Conservation (phyloP, 2,797 vertebrate genomes). For the Poeciliopsis infans region DNA sequence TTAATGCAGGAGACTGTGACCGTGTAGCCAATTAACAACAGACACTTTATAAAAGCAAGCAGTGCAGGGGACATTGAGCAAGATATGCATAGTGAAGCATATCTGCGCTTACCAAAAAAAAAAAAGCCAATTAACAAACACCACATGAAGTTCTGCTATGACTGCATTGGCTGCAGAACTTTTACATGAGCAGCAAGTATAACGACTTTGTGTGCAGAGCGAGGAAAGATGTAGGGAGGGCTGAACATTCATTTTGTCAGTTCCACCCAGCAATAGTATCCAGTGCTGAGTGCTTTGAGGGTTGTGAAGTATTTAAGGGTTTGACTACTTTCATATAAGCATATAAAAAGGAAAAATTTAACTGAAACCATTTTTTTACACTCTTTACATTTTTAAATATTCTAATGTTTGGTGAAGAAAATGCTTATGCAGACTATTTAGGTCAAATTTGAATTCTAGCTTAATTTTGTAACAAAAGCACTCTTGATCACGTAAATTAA, state of each 20-base stretch:
- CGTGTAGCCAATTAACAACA: conserved; percentile 78
- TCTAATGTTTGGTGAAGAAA: not conserved
- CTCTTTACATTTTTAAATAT: not conserved
- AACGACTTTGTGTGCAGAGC: conserved; percentile 39
- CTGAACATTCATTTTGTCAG: conserved; percentile 26
- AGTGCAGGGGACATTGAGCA: conserved; percentile 67
- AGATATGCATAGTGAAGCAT: conserved; percentile 79
- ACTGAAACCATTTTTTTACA: conserved; percentile 4
- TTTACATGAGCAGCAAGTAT: conserved; percentile 63
- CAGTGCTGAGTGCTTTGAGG: conserved; percentile 8
- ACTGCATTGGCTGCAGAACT: conserved; percentile 52
- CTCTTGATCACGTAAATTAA: not conserved
- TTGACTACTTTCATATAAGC: conserved; percentile 15
- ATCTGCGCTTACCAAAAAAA: conserved; percentile 62
- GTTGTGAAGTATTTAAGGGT: conserved; percentile 17
- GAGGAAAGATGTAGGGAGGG: conserved; percentile 27
- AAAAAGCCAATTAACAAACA: conserved; percentile 75
- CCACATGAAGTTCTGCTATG: conserved; percentile 73
- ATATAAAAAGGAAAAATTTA: not conserved
- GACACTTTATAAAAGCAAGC: conserved; percentile 66
- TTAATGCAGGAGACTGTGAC: conserved; percentile 77
- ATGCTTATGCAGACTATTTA: not conserved
- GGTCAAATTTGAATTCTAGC: conserved; percentile 6
- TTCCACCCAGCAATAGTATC: conserved; percentile 29
- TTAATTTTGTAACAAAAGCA: conserved; percentile 5